Conservation (phyloP, 2,113 vertebrate genomes). For the Protobothrops flavoviridis region DNA sequence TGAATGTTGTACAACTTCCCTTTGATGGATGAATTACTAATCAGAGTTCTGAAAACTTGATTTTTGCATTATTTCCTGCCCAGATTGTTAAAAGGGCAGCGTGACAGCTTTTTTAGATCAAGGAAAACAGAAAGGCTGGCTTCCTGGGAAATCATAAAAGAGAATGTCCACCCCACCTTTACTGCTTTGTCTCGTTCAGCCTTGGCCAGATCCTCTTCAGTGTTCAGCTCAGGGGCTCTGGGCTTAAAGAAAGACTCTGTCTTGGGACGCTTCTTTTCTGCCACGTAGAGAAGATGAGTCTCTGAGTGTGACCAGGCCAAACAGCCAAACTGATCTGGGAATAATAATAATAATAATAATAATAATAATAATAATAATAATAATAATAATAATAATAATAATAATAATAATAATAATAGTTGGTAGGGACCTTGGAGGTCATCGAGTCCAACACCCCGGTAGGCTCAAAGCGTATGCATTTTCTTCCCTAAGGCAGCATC, state of each 20-base stretch:
- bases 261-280: slow-evolving; percentile 92
- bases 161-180: slow-evolving; percentile 62
- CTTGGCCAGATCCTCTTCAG: slow-evolving; percentile 70
- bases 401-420: no score
- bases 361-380: no score
- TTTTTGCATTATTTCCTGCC: neutral
- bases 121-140: neutral
- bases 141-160: neutral
- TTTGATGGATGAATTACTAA: neutral
- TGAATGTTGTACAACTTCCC: neutral
- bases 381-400: no score
- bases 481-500: accelerated
- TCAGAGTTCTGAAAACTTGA: neutral
- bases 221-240: slow-evolving; percentile 59
- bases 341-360: neutral
- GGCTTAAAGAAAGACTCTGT: slow-evolving; percentile 91
- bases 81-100: neutral
- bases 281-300: slow-evolving; percentile 94
- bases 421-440: no score
- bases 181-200: slow-evolving; percentile 57
- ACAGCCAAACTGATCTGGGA: slow-evolving; percentile 90
- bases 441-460: neutral
- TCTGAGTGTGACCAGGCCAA: slow-evolving; percentile 97
- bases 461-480: accelerated
- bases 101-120: neutral